Conservation (phyloP, 2,113 vertebrate species). For the Oceanites oceanicus region DNA sequence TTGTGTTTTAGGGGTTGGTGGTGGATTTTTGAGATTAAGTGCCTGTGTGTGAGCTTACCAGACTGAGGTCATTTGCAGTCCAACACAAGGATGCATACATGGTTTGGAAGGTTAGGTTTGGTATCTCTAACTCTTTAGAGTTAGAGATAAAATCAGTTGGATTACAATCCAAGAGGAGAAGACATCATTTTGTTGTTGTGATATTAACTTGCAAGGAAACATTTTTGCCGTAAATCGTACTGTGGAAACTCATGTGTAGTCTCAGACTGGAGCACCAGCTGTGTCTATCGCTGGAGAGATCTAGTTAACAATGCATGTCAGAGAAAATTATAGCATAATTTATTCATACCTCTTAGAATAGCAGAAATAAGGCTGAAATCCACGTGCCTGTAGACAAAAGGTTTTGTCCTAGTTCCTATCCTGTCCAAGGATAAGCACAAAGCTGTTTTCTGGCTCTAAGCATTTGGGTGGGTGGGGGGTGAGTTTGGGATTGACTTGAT, state of each 20-base stretch:
- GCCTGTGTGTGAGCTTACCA: neutral
- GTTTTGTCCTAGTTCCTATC: neutral
- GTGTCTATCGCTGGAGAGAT: neutral
- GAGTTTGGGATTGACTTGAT: neutral
- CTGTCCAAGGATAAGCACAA: neutral
- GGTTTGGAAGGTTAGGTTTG: neutral
- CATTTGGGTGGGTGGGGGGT: too few species aligned
- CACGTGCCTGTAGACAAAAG: neutral
- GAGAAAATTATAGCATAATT: conserved; percentile 3
- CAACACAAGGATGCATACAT: neutral
- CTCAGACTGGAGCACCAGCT: conserved; percentile 1
- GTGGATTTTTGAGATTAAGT: neutral
- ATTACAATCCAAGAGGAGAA: neutral
- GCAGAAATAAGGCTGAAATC: conserved; percentile 14
- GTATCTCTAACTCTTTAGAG: neutral
- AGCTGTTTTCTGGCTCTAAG: neutral
- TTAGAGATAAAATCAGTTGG: conserved; percentile 23
- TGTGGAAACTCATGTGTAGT: neutral
- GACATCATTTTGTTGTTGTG: neutral
- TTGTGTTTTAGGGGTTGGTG: neutral
- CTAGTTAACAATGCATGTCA: neutral
- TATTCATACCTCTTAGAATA: neutral
- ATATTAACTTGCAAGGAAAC: neutral
- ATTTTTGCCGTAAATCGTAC: neutral
- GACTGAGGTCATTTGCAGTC: neutral